Evolutionary conservation across 2,113 vertebrate species (phyloP), one percentile per base, ranked within the genome.

Genomic region (Coryphaenoides rupestris): DNA sequence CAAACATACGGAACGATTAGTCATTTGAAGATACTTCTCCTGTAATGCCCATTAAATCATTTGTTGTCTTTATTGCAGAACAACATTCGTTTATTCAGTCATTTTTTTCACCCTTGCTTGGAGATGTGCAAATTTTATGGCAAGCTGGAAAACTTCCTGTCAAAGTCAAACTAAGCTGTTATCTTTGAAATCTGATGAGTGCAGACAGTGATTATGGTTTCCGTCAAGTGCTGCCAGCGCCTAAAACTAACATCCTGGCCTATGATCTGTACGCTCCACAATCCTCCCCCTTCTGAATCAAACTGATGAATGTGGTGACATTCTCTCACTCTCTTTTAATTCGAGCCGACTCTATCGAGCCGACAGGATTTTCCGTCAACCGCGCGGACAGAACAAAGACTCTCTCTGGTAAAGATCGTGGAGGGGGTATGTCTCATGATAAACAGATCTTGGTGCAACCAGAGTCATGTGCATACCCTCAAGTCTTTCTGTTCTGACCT

Each of bases 131-230:
- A 6, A 40, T 13, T 50, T 50, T 6, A 6, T 45, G 40, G 5
- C 40, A 45, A 45, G 40, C 40, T 45, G 40, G 13, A 45, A 5
- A 5, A 5, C 40, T 13, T 13, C 40, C 40, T 17, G 9, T 50
- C 47, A 5, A 50, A 50, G 15, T n/a, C 47, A 50, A n/a, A 4
- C 9, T 17, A 50, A 17, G 47, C 47, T 50, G n/a, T 50, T 50
- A 13, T 50, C 47, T 50, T 50, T 50, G 47, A 50, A 50, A 50
- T n/a, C n/a, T 50, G 47, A 50, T 50, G 47, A 50, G 15, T 50
- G n/a, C 47, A 50, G n/a, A 50, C 16, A 50, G 17, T 19, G 0
- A 17, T 50, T 14, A 49, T n/a, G 47, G 9, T 49, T 49, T 14
- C 47, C 17, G 14, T 49, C 47, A 40, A 6, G 47, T 9, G 47